A percentile compares a stretch with the other conserved stretches of the same genome.
phyloP scores from a whole-genome alignment of 1,140 invertebrate species.

The Lysiphlebus fabarum region DNA sequence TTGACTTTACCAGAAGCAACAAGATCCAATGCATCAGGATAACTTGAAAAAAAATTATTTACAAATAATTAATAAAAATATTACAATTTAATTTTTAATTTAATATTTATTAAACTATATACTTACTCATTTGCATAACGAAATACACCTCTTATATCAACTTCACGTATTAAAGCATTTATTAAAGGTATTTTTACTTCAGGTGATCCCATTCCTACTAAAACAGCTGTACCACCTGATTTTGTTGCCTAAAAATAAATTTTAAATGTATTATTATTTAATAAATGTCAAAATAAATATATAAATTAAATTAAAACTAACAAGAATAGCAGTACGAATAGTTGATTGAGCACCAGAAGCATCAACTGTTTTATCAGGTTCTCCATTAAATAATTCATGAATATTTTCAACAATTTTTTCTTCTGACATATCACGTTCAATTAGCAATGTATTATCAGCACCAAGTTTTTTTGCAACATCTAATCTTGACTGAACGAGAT shows the following conservation, averaged over 20 bases:
- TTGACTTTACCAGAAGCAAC: conserved; percentile 80
- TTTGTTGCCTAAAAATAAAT: conserved; percentile 60
- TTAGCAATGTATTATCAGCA: conserved; percentile 69
- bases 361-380: conserved; percentile 80
- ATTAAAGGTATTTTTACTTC: conserved; percentile 80
- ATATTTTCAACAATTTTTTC: conserved; percentile 64
- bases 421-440: conserved; percentile 61
- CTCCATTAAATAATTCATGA: conserved; percentile 61
- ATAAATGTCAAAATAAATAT: conserved; percentile 51
- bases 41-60: conserved; percentile 57
- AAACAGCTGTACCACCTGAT: conserved; percentile 75
- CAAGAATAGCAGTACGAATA: conserved; percentile 72
- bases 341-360: conserved; percentile 82
- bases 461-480: conserved; percentile 79
- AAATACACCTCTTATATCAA: conserved; percentile 89
- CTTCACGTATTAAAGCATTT: conserved; percentile 75
- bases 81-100: background rate
- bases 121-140: conserved; percentile 86
- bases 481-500: conserved; percentile 74
- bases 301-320: conserved; percentile 49
- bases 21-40: conserved; percentile 79
- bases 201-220: conserved; percentile 81
- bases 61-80: background rate
- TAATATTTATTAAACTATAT: background rate
- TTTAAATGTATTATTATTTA: background rate